Percentiles rank a stretch among this genome's conserved stretches.
These are phyloP conservation scores for Agapornis canus DNA, from an alignment of 2,797 vertebrate genomes.

Conservation along the genomic window DNA sequence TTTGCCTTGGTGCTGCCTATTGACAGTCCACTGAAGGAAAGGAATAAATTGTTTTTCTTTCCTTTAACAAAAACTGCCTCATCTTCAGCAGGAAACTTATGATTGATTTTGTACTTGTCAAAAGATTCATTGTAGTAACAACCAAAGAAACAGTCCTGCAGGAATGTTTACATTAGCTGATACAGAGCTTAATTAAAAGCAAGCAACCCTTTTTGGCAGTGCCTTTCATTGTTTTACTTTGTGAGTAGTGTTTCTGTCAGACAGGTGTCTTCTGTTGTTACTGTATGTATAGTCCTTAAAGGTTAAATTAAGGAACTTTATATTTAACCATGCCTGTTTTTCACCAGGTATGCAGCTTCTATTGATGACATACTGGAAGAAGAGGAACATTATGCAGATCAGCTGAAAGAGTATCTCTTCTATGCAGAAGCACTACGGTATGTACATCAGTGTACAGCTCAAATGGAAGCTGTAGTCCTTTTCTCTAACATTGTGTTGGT, in stretches of 20 bases:
- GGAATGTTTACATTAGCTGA: not conserved
- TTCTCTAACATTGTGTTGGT: not conserved
- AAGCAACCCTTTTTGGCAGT: not conserved
- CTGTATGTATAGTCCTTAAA: not conserved
- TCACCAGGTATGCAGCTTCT: conserved; percentile 88
- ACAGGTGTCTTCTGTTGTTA: not conserved
- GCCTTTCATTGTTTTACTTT: not conserved
- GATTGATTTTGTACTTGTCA: not conserved
- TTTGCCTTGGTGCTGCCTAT: not conserved
- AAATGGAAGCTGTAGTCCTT: not conserved
- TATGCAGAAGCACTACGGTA: conserved; percentile 93
- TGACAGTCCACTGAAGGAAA: not conserved
- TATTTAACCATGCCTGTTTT: not conserved
- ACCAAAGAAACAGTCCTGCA: not conserved
- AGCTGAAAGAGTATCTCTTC: conserved; percentile 96
- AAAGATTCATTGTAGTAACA: not conserved
- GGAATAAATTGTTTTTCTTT: not conserved
- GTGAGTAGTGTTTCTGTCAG: not conserved
- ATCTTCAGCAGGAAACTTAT: not conserved
- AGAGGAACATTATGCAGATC: conserved; percentile 96
- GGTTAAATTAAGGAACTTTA: not conserved
- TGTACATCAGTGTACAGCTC: not conserved
- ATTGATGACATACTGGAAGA: conserved; percentile 97
- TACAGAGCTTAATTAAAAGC: not conserved
- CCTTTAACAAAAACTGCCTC: not conserved